Conservation (phyloP, 37 sponge, comb jelly and placozoan species). For the Dysidea cf. avara region DNA sequence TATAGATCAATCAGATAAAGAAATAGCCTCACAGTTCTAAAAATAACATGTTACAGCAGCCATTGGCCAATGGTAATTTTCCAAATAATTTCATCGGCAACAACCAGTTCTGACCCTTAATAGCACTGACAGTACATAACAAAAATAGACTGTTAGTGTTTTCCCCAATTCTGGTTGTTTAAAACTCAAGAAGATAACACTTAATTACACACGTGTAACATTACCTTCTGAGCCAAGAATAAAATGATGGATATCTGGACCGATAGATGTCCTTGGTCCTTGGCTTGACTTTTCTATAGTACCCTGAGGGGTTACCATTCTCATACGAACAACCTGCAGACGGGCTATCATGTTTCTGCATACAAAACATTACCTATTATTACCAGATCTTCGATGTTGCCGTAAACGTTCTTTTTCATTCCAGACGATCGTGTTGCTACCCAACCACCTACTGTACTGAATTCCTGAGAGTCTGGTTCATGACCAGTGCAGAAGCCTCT, state of each 20-base stretch:
- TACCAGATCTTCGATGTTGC: constrained; percentile 96
- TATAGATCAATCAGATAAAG: too few species aligned
- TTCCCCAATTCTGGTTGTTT: too few species aligned
- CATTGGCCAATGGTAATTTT: too few species aligned
- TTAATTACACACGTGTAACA: too few species aligned
- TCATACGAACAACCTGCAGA: constrained; percentile 60
- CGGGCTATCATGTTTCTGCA: neutral
- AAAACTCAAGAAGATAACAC: too few species aligned
- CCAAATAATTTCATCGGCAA: too few species aligned
- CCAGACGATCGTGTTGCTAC: constrained; percentile 93
- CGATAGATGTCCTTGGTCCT: constrained; percentile 90
- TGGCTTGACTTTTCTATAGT: constrained; percentile 66
- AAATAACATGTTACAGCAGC: too few species aligned
- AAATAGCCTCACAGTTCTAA: too few species aligned
- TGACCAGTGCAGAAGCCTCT: constrained; percentile 86
- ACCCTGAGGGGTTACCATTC: constrained; percentile 86
- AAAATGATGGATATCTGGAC: constrained; percentile 93
- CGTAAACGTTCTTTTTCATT: constrained; percentile 97
- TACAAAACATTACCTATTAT: neutral
- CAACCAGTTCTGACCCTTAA: too few species aligned
- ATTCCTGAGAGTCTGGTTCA: constrained; percentile 94
- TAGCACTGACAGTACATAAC: too few species aligned
- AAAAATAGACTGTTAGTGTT: too few species aligned
- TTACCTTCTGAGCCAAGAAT: constrained; percentile 98
- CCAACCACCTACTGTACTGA: constrained; percentile 95